phyloP scores from a whole-genome alignment of 2,888 invertebrate species.

The Drosophila leonis region DNA sequence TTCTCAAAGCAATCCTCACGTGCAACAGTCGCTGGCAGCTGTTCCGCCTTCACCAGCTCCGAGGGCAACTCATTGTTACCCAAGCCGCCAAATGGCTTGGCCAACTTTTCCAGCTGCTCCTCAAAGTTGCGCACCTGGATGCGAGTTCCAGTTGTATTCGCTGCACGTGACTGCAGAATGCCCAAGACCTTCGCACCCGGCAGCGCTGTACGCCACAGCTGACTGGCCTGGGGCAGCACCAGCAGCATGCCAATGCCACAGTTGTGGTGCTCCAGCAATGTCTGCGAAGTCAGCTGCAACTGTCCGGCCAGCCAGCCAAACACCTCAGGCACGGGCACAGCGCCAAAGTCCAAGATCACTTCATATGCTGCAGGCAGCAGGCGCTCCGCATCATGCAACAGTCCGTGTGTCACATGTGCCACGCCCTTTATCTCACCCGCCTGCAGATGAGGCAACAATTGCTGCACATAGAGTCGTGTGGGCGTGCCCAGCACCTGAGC shows the following conservation, averaged over 20 bases:
- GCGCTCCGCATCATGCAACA: constrained; percentile 94
- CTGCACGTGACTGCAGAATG: constrained; percentile 80
- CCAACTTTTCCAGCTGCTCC: constrained; percentile 87
- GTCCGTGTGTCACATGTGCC: constrained; percentile 97
- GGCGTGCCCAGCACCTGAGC: constrained; percentile 94
- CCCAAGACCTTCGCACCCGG: constrained; percentile 86
- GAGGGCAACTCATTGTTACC: constrained; percentile 32
- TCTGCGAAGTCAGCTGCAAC: constrained; percentile 90
- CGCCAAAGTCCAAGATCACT: constrained; percentile 89
- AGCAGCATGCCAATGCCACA: constrained; percentile 96
- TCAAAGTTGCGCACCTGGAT: constrained; percentile 90
- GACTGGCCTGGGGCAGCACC: constrained; percentile 88
- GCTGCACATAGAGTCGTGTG: constrained; percentile 94
- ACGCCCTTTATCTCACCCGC: constrained; percentile 91
- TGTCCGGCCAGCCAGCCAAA: constrained; percentile 95
- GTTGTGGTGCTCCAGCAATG: constrained; percentile 96
- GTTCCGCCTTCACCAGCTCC: constrained; percentile 48
- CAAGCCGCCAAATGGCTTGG: constrained; percentile 76
- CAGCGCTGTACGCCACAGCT: constrained; percentile 86
- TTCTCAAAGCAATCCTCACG: constrained; percentile 74
- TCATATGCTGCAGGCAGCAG: constrained; percentile 90
- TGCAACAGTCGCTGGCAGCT: constrained; percentile 28
- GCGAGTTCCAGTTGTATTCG: not conserved
- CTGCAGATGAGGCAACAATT: constrained; percentile 90
- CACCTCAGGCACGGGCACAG: constrained; percentile 91